Evolutionary conservation across 2,888 invertebrate genomes (phyloP), one percentile per base, ranked within the genome.

Genomic region (Phyto melanocephala): DNA sequence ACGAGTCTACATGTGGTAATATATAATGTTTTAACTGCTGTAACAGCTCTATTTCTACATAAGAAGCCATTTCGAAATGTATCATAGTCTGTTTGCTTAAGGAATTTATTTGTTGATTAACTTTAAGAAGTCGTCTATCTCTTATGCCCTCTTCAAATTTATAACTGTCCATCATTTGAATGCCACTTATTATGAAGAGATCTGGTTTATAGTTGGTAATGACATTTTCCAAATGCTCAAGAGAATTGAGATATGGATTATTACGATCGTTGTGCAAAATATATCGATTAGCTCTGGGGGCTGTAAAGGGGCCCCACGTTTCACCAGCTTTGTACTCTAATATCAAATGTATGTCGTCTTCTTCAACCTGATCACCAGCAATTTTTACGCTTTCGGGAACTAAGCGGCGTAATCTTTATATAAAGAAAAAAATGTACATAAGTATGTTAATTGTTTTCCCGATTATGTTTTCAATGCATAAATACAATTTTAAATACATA

Each of bases 61-160:
- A 96, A 62, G 96, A 96, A 4, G 96, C 97, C 95, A 97, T 95
- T 90, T 97, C 97, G 89, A 97, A 97, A 89, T 97, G 96, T 56
- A 95, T 92, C 84, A 94, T 91, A 2, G 95, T 95, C 8, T 92
- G 90, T 0, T 94, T 92, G 0, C 94, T 92, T 84, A 94, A 93
- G 10, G 92, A 92, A 68, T 92, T 91, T 90, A 96, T 94, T 91
- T 96, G 94, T 81, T 93, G 90, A 85, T 93, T 93, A 1, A 96
- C 93, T 89, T 94, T 93, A 28, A 92, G 89, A 67, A 96, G 89
- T 85, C 95, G 93, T 83, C 92, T 92, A 84, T 93, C 92, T 85
- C 95, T 93, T 84, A 94, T 92, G 87, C 94, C 95, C 94, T 90
- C 50, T 1, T 71, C 47, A 80, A 89, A 90, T 76, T 88, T 89